A percentile compares a stretch with the other conserved stretches of the same genome.
Conservation (phyloP, 2,888 invertebrate species). For the Chymomyza procnemis region DNA sequence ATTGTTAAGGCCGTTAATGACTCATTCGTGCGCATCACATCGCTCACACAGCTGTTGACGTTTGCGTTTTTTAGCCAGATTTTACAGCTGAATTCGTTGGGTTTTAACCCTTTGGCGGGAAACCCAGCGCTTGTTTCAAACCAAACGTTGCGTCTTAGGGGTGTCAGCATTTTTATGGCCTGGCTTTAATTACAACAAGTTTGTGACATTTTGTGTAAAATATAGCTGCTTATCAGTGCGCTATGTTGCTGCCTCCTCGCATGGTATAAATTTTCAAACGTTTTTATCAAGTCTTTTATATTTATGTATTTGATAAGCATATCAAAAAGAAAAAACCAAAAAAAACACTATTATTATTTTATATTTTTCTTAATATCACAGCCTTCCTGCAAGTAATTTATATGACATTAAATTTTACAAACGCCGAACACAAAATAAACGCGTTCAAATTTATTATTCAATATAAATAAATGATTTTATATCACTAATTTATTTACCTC, state of each 20-base stretch:
- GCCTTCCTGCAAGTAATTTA: conserved; percentile 47
- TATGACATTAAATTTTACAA: conserved; percentile 58
- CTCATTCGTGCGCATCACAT: conserved; percentile 35
- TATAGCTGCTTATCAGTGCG: conserved; percentile 62
- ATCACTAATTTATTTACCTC: conserved; percentile 48
- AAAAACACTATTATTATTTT: background rate
- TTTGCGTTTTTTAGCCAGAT: conserved; percentile 29
- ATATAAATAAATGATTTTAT: conserved; percentile 3
- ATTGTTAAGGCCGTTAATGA: conserved; percentile 14
- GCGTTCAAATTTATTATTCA: conserved; percentile 5
- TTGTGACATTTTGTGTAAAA: conserved; percentile 12
- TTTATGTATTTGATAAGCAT: conserved; percentile 60
- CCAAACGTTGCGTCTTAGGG: conserved; percentile 4
- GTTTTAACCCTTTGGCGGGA: conserved; percentile 47
- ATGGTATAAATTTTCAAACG: background rate
- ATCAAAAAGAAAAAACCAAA: conserved; percentile 45
- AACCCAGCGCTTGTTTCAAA: conserved; percentile 46
- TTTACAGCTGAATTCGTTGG: conserved; percentile 36
- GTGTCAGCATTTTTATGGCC: conserved; percentile 55
- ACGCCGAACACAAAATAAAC: conserved; percentile 61
- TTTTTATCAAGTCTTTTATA: conserved; percentile 53
- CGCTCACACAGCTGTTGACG: conserved; percentile 42
- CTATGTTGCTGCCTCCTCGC: conserved; percentile 44
- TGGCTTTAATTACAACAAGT: conserved; percentile 47
- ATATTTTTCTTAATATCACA: background rate